A percentile compares a stretch with the other conserved stretches of the same genome.
Evolutionary conservation across 2,113 vertebrate species (phyloP).

Genomic region (Siniperca chuatsi): DNA sequence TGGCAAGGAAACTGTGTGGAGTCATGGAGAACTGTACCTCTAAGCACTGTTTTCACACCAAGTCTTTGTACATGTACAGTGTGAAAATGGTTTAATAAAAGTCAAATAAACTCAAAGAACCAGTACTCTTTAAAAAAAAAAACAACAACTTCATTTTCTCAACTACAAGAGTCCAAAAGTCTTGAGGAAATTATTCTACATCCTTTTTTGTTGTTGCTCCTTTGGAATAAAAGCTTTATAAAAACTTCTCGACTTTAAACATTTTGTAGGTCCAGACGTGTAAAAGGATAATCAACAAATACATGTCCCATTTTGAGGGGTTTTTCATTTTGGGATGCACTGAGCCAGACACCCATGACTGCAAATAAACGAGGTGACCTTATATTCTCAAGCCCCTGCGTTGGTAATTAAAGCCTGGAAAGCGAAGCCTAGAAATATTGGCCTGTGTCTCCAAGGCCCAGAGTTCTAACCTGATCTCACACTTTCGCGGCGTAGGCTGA

Average conservation of each 20-base stretch:
- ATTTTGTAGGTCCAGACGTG: constrained; percentile 21
- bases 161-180: constrained; percentile 1
- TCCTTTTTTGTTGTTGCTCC: constrained; percentile 12
- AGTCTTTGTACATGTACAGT: constrained; percentile 22
- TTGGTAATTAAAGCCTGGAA: constrained; percentile 75
- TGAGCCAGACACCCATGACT: constrained; percentile 37
- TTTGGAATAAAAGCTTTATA: constrained; percentile 17
- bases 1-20: constrained; percentile 29
- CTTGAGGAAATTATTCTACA: constrained; percentile 9
- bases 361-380: constrained; percentile 68
- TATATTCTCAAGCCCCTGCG: constrained; percentile 55
- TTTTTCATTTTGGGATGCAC: constrained; percentile 47
- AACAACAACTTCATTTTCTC: background rate
- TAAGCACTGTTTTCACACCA: background rate
- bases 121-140: background rate
- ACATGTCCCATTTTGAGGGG: background rate
- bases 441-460: constrained; percentile 58
- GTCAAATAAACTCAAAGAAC: constrained; percentile 6
- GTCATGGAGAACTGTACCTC: background rate
- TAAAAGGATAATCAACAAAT: constrained; percentile 17
- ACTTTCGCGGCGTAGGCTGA: constrained; percentile 70
- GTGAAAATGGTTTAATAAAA: constrained; percentile 27
- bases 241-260: constrained; percentile 9
- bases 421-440: constrained; percentile 68
- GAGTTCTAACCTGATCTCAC: constrained; percentile 80